A percentile compares a stretch with the other conserved stretches of the same genome.
phyloP scores from a whole-genome alignment of 2,113 vertebrate species.

The Rhipidura dahli region DNA sequence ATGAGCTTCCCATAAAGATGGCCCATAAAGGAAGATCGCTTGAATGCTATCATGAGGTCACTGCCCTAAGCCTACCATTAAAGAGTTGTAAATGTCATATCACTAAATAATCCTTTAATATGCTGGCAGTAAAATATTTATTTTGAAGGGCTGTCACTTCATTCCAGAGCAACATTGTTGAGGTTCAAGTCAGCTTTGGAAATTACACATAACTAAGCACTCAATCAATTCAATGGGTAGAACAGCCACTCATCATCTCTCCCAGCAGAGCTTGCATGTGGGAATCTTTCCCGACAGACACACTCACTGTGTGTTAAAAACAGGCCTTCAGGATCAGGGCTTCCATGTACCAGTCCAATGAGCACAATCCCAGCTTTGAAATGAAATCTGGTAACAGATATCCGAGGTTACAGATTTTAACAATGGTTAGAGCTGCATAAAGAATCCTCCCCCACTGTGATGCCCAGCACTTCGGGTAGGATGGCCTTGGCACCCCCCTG shows the following conservation, averaged over 20 bases:
- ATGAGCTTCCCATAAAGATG: background rate
- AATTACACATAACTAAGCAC: background rate
- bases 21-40: background rate
- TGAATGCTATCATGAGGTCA: background rate
- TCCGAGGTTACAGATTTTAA: background rate
- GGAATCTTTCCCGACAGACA: background rate
- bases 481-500: background rate
- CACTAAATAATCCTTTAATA: background rate
- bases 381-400: background rate
- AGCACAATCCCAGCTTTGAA: background rate
- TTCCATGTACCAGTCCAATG: fast-evolving
- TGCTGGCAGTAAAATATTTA: background rate
- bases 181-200: background rate
- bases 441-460: background rate
- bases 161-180: background rate
- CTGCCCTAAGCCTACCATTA: background rate
- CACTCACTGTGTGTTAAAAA: background rate
- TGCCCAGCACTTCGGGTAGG: background rate
- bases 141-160: background rate
- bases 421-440: background rate
- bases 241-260: background rate
- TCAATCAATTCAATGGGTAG: background rate
- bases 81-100: background rate
- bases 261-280: background rate
- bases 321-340: background rate